Percentiles rank a stretch among this genome's conserved stretches.
Conservation (phyloP, 2,888 invertebrate genomes). For the Drosophila nr. perissopoda region DNA sequence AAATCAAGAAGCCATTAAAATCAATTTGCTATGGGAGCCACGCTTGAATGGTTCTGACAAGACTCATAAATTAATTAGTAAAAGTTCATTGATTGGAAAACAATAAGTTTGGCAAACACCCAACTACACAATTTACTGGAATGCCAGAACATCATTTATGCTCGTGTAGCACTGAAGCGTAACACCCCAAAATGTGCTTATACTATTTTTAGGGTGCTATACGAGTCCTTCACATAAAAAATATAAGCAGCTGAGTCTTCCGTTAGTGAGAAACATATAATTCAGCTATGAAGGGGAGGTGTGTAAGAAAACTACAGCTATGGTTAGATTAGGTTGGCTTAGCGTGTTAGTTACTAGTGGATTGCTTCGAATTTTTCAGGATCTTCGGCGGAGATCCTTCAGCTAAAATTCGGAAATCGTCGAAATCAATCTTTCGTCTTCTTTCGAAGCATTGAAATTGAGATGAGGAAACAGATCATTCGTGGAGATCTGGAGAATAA, state of each 20-base stretch:
- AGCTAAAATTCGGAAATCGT: not conserved
- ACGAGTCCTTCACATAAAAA: not conserved
- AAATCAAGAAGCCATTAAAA: slow-evolving; percentile 19
- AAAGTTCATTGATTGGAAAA: slow-evolving; percentile 59
- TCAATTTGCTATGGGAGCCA: slow-evolving; percentile 52
- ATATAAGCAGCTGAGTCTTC: slow-evolving; percentile 37
- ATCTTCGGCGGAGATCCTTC: too few relatives aligned
- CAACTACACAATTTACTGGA: slow-evolving; percentile 8
- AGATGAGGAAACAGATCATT: slow-evolving; percentile 35
- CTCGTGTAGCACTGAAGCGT: slow-evolving; percentile 44
- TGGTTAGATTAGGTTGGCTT: slow-evolving; percentile 27
- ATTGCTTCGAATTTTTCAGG: not conserved
- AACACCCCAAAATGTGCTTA: slow-evolving; percentile 38
- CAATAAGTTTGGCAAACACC: slow-evolving; percentile 47
- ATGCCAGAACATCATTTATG: slow-evolving; percentile 1
- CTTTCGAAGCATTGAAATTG: slow-evolving; percentile 18
- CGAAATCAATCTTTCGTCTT: slow-evolving; percentile 17
- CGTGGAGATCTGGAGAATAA: not conserved
- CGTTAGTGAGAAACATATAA: slow-evolving; percentile 45
- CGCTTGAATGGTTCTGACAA: slow-evolving; percentile 42
- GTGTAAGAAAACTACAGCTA: slow-evolving; percentile 43
- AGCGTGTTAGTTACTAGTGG: not conserved
- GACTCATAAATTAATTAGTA: slow-evolving; percentile 69
- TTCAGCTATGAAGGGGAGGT: slow-evolving; percentile 24
- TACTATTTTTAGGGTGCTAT: slow-evolving; percentile 8